phyloP scores from a whole-genome alignment of 2,888 invertebrate genomes.

The Byasa hedistus region DNA sequence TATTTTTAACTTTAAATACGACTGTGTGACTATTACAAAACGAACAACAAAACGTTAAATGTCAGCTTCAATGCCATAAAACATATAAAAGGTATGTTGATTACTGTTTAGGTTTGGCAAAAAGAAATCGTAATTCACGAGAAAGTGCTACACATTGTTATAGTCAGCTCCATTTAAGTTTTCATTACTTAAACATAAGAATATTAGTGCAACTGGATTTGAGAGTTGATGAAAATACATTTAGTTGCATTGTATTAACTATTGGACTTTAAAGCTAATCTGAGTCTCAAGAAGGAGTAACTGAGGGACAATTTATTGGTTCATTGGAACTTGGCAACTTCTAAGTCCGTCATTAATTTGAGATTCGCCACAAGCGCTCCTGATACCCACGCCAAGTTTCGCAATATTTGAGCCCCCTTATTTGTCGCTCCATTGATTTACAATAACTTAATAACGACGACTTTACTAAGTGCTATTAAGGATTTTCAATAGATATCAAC shows the following conservation, averaged over 20 bases:
- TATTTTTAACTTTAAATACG: constrained; percentile 14
- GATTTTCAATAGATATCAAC: constrained; percentile 29
- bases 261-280: constrained; percentile 46
- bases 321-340: constrained; percentile 56
- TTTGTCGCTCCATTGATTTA: constrained; percentile 60
- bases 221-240: not conserved
- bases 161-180: too few species aligned
- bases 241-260: constrained; percentile 29
- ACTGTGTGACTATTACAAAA: not conserved
- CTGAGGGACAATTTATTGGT: constrained; percentile 54
- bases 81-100: not conserved
- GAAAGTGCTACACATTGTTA: too few species aligned
- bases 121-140: not conserved
- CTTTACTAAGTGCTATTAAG: constrained; percentile 28
- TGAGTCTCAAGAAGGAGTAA: constrained; percentile 40
- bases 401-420: constrained; percentile 57
- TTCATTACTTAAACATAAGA: too few species aligned
- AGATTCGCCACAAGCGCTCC: constrained; percentile 50
- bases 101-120: not conserved
- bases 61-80: not conserved
- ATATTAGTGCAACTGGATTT: too few species aligned
- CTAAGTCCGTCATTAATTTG: constrained; percentile 64
- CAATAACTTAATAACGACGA: constrained; percentile 50
- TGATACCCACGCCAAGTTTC: constrained; percentile 47
- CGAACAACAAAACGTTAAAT: not conserved